Conservation (phyloP, 1,140 invertebrate genomes). For the Calephelis virginiensis region DNA sequence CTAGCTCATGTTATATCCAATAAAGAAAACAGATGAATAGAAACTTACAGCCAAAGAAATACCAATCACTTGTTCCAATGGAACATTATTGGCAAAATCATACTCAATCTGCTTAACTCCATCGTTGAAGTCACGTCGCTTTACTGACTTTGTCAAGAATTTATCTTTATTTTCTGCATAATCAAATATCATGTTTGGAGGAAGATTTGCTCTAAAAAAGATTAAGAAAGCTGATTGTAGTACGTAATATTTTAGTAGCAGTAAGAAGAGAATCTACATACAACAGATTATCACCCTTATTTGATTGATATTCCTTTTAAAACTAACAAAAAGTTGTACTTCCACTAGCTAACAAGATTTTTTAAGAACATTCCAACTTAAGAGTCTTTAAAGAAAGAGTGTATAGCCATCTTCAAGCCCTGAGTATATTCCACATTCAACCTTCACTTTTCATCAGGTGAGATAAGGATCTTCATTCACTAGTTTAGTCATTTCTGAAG, state of each 20-base stretch:
- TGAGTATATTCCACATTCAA: no score
- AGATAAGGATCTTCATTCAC: no score
- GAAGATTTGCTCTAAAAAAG: slow-evolving; percentile 66
- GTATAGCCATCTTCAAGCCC: no score
- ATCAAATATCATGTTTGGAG: slow-evolving; percentile 75
- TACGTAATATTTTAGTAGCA: no score
- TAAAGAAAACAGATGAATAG: slow-evolving; percentile 14
- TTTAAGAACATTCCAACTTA: no score
- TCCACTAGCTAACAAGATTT: no score
- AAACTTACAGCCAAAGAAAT: slow-evolving; percentile 39
- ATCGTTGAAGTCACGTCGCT: slow-evolving; percentile 70
- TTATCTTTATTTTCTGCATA: slow-evolving; percentile 75
- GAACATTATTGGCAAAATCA: slow-evolving; percentile 73
- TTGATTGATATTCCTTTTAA: neutral
- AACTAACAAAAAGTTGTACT: slow-evolving; percentile 1
- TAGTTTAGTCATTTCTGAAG: no score
- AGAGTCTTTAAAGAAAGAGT: no score
- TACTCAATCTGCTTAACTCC: slow-evolving; percentile 73
- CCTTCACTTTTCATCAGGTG: no score
- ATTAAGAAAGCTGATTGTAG: slow-evolving; percentile 5
- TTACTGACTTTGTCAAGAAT: slow-evolving; percentile 70
- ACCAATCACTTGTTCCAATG: slow-evolving; percentile 60
- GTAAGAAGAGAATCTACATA: no score
- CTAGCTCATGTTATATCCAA: neutral
- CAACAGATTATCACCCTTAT: no score